phyloP scores from a whole-genome alignment of 2,113 vertebrate species.

The Peromyscus leucopus region DNA sequence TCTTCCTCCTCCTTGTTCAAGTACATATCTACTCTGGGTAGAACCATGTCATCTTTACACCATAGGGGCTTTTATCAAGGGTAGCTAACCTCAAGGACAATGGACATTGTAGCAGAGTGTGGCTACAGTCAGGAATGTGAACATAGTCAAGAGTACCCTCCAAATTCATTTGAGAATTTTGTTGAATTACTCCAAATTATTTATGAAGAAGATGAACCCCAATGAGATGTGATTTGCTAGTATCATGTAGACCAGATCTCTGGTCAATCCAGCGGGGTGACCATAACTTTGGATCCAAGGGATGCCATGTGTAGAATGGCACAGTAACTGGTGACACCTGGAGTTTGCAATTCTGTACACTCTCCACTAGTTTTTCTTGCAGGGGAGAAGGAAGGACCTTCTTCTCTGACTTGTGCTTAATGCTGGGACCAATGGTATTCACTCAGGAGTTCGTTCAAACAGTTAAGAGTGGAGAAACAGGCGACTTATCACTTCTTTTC shows the following conservation, averaged over 20 bases:
- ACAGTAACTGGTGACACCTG: not conserved
- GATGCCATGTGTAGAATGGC: not conserved
- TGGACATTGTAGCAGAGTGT: not conserved
- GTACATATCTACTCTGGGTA: not conserved
- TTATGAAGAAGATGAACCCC: constrained; percentile 13
- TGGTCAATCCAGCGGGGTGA: not conserved
- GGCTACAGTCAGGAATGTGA: not conserved
- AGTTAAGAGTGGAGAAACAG: constrained; percentile 22
- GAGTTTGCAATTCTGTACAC: not conserved
- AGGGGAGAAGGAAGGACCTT: not conserved
- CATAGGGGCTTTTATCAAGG: not conserved
- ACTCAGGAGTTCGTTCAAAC: constrained; percentile 36
- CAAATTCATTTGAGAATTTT: not conserved
- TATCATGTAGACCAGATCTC: not conserved
- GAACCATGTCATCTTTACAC: not conserved
- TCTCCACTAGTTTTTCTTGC: not conserved
- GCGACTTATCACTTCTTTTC: constrained; percentile 40
- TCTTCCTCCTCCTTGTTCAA: not conserved
- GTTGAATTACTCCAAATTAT: not conserved
- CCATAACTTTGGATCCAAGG: not conserved
- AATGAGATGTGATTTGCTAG: not conserved
- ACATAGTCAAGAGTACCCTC: not conserved
- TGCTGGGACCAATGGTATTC: constrained; percentile 13
- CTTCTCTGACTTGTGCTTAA: constrained; percentile 39
- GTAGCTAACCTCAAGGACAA: not conserved